These are phyloP conservation scores for Mormyrus hasselquistii DNA, from an alignment of 2,797 vertebrate genomes.

Conservation along the genomic window DNA sequence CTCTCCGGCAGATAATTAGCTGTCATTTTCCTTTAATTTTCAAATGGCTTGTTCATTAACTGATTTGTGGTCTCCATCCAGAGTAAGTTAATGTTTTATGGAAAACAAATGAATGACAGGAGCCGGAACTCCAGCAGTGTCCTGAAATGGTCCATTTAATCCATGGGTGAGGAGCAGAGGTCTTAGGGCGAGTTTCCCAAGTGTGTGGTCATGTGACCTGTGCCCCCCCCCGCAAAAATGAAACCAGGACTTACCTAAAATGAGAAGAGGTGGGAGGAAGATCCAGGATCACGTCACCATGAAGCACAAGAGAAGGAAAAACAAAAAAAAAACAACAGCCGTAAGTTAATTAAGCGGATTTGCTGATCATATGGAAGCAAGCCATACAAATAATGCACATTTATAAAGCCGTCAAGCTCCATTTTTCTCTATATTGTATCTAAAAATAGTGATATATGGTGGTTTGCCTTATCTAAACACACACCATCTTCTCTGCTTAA, in stretches of 20 bases:
- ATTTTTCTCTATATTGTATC: background rate
- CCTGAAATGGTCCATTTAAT: background rate
- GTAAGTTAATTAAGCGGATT: background rate
- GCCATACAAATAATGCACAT: background rate
- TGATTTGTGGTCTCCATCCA: slow-evolving; percentile 40
- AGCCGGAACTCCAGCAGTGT: slow-evolving; percentile 4
- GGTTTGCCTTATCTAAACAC: background rate
- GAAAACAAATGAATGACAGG: background rate
- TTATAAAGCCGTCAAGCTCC: background rate
- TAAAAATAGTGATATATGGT: background rate
- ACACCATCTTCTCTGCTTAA: background rate
- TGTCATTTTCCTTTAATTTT: slow-evolving; percentile 55
- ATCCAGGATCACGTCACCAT: background rate
- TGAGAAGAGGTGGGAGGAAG: background rate
- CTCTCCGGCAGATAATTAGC: slow-evolving; percentile 61
- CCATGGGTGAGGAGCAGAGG: background rate
- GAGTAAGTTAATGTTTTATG: slow-evolving; percentile 12
- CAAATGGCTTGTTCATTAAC: slow-evolving; percentile 58
- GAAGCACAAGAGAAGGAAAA: background rate
- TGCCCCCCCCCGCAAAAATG: no score
- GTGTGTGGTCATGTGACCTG: background rate
- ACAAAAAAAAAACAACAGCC: background rate
- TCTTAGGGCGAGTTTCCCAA: background rate
- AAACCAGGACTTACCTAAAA: background rate
- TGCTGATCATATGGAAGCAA: background rate